Percentiles rank a stretch among this genome's conserved stretches.
Evolutionary conservation across 1,140 invertebrate species (phyloP).

Genomic region (Drosophila neocordata): DNA sequence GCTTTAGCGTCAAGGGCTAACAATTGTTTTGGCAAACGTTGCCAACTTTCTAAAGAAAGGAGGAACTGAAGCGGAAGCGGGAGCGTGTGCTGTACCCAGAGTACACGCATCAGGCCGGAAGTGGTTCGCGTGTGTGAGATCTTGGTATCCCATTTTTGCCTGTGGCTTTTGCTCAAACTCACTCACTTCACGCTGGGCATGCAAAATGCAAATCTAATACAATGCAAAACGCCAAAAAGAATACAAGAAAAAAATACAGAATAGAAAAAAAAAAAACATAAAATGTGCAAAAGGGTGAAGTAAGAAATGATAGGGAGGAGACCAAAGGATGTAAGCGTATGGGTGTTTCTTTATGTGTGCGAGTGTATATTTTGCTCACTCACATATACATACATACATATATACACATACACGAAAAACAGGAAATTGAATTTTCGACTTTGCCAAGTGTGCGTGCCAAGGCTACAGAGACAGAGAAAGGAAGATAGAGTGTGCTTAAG

Average conservation of each 20-base stretch:
- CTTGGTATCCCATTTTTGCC: conserved; percentile 17
- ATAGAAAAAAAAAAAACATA: conserved; percentile 5
- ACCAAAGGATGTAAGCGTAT: background rate
- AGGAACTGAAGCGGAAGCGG: conserved; percentile 8
- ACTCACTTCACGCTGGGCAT: conserved; percentile 77
- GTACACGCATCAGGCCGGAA: conserved; percentile 47
- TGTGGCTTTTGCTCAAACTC: conserved; percentile 48
- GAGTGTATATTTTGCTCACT: conserved; percentile 23
- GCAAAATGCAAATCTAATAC: conserved; percentile 80
- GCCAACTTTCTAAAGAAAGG: conserved; percentile 54
- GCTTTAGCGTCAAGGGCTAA: conserved; percentile 51
- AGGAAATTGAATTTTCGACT: conserved; percentile 82
- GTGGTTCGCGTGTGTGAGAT: conserved; percentile 61
- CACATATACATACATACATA: too few relatives aligned
- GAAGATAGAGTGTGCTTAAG: conserved; percentile 17
- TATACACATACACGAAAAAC: conserved; percentile 77
- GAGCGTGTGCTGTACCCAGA: background rate
- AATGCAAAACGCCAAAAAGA: conserved; percentile 74
- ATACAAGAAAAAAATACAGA: conserved; percentile 31
- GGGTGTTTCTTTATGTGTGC: background rate
- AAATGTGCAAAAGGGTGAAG: background rate
- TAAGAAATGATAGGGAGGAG: background rate
- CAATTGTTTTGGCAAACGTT: conserved; percentile 73
- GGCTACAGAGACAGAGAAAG: conserved; percentile 36
- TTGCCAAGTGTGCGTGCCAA: conserved; percentile 78